phyloP scores from a whole-genome alignment of 2,888 invertebrate species.

The Pachydiplax longipennis region DNA sequence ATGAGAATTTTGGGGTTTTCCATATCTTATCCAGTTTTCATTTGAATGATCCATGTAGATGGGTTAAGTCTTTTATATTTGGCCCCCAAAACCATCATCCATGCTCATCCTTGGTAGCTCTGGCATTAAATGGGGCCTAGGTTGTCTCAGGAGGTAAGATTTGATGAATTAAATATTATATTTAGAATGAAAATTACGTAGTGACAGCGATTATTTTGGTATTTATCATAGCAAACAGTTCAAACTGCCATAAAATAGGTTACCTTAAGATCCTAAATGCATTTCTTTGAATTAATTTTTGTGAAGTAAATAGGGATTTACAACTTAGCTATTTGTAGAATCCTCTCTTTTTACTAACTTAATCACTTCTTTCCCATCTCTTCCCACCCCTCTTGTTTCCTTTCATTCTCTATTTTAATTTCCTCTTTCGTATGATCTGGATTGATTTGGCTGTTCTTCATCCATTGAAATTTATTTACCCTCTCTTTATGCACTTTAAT shows the following conservation, averaged over 20 bases:
- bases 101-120: not conserved
- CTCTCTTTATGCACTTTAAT: not conserved
- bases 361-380: slow-evolving; percentile 29
- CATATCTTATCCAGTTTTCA: not conserved
- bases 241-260: not conserved
- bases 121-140: slow-evolving; percentile 19
- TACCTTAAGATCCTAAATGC: not conserved
- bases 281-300: not conserved
- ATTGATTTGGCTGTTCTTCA: not conserved
- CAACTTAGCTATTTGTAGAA: not conserved
- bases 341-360: slow-evolving; percentile 31
- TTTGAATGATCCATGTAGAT: slow-evolving; percentile 16
- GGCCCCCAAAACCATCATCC: slow-evolving; percentile 6
- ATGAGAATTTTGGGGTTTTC: too few relatives aligned
- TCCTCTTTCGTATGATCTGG: not conserved
- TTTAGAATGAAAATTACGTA: not conserved
- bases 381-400: slow-evolving; percentile 16
- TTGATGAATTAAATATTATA: not conserved
- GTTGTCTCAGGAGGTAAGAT: slow-evolving; percentile 1
- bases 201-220: not conserved
- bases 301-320: not conserved
- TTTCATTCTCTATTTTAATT: not conserved
- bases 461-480: not conserved
- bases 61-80: not conserved
- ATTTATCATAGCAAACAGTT: not conserved